Conservation (phyloP, 2,113 vertebrate genomes). For the Piaya cayana region DNA sequence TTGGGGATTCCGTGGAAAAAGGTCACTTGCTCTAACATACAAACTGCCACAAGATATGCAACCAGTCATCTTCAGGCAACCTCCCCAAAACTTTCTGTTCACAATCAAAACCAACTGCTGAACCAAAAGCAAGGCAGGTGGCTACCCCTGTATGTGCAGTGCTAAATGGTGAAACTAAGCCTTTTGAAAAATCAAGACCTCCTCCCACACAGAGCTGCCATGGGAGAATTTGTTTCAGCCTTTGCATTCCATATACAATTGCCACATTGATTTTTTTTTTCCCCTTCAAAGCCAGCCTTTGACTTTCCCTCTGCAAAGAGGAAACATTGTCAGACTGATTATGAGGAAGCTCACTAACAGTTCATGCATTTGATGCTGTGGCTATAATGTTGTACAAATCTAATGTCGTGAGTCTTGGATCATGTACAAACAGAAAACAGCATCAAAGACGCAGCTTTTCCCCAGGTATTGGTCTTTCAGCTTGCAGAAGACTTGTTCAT, state of each 20-base stretch:
- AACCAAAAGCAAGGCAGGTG: not conserved
- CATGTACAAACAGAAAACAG: constrained; percentile 49
- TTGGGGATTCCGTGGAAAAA: not conserved
- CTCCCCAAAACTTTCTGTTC: not conserved
- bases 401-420: constrained; percentile 29
- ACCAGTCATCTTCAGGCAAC: not conserved
- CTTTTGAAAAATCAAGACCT: constrained; percentile 39
- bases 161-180: not conserved
- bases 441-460: constrained; percentile 20
- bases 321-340: constrained; percentile 64
- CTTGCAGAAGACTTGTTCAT: not conserved
- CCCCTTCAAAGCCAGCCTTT: constrained; percentile 56
- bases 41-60: not conserved
- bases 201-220: not conserved
- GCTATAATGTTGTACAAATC: constrained; percentile 40
- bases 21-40: not conserved
- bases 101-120: not conserved
- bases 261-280: constrained; percentile 24
- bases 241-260: not conserved
- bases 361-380: constrained; percentile 15
- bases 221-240: constrained; percentile 36
- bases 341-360: constrained; percentile 52
- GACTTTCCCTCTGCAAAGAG: constrained; percentile 59
- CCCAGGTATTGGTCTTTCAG: not conserved
- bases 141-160: not conserved